Evolutionary conservation across 92 coral and sea anemone species (phyloP).

Genomic region (Porites divaricata): DNA sequence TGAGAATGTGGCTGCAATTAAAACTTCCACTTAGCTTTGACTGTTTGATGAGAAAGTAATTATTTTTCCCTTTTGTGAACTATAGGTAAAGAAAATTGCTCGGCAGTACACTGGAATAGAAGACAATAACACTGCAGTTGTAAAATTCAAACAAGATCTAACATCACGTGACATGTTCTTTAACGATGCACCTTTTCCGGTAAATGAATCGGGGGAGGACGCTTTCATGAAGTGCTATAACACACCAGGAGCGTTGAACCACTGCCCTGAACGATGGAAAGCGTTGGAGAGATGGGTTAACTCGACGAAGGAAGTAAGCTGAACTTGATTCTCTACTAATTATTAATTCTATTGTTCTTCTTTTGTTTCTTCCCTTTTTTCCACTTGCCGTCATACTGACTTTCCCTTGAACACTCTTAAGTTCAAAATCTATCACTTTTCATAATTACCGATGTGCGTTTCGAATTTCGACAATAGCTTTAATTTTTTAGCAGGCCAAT

Average conservation of each 20-base stretch:
- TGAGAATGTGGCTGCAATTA: too few relatives aligned
- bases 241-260: constrained; percentile 50
- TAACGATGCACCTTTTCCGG: constrained; percentile 69
- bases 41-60: background rate
- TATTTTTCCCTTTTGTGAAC: background rate
- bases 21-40: background rate
- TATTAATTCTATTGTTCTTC: too few relatives aligned
- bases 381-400: too few relatives aligned
- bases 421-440: too few relatives aligned
- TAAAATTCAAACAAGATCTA: constrained; percentile 51
- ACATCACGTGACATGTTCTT: constrained; percentile 59
- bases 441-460: too few relatives aligned
- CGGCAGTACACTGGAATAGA: constrained; percentile 67
- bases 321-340: background rate
- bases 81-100: constrained; percentile 79
- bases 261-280: constrained; percentile 85
- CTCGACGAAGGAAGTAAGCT: constrained; percentile 67
- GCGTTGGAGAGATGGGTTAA: constrained; percentile 77
- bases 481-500: too few relatives aligned
- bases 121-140: constrained; percentile 66
- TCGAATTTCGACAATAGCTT: too few relatives aligned
- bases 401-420: too few relatives aligned
- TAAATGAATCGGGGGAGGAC: constrained; percentile 68
- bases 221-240: constrained; percentile 66
- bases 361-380: too few relatives aligned